Evolutionary conservation across 2,113 vertebrate genomes (phyloP).

Genomic region (Callipepla californica): DNA sequence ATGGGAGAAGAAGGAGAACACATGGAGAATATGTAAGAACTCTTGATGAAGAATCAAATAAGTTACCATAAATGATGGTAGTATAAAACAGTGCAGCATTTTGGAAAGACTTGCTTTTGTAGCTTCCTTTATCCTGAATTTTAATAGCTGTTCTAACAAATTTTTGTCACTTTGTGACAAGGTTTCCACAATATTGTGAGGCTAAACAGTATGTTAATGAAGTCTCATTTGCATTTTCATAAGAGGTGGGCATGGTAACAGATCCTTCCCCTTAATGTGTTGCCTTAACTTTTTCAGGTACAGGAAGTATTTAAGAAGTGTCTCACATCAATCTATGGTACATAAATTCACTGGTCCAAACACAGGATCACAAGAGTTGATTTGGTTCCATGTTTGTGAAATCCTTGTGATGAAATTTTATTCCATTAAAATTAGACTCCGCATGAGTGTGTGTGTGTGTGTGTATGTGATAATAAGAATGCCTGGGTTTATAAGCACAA

Average conservation of each 20-base stretch:
- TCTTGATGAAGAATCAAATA: background rate
- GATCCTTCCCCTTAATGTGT: background rate
- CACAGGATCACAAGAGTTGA: background rate
- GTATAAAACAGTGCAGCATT: background rate
- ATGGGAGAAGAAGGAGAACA: background rate
- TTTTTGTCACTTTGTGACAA: background rate
- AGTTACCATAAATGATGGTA: background rate
- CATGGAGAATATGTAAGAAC: background rate
- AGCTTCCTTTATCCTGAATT: background rate
- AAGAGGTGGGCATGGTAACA: background rate
- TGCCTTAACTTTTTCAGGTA: background rate
- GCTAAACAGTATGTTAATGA: background rate
- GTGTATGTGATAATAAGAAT: background rate
- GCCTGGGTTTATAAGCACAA: background rate
- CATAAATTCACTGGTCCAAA: background rate
- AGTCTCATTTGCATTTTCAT: background rate
- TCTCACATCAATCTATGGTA: background rate
- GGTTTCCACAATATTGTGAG: background rate
- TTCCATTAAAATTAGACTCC: background rate
- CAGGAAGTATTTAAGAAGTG: background rate
- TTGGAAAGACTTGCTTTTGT: background rate
- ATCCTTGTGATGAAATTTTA: background rate
- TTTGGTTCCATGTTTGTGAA: background rate
- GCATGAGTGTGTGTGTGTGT: rapidly evolving
- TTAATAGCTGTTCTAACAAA: background rate